These are phyloP conservation scores for Neoniphon sammara DNA, from an alignment of 2,797 vertebrate genomes.

Conservation along the genomic window DNA sequence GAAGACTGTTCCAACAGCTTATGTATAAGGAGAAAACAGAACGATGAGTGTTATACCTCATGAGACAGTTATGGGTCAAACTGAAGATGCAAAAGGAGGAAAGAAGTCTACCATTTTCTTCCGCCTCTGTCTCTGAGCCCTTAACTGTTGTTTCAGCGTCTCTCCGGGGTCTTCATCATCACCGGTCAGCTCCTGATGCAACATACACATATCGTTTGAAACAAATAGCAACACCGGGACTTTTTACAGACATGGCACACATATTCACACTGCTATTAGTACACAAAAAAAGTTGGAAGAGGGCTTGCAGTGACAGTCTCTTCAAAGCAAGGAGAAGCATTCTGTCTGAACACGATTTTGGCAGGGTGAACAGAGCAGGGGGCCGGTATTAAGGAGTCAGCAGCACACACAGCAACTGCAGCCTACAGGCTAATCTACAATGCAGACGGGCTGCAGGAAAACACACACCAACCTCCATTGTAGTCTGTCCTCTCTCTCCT, in stretches of 20 bases:
- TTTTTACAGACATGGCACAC: not conserved
- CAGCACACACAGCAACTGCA: conserved; percentile 46
- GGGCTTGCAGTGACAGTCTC: not conserved
- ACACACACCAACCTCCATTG: conserved; percentile 82
- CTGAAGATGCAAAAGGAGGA: not conserved
- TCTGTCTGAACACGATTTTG: not conserved
- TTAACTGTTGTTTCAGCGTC: conserved; percentile 79
- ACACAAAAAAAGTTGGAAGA: conserved; percentile 17
- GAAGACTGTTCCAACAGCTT: conserved; percentile 67
- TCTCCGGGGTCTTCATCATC: conserved; percentile 76
- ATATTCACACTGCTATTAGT: conserved; percentile 4
- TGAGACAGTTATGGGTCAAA: not conserved
- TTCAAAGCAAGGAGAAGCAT: not conserved
- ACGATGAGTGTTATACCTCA: not conserved
- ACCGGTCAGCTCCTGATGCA: conserved; percentile 73
- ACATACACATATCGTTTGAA: conserved; percentile 3
- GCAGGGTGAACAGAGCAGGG: not conserved
- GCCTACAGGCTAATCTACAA: conserved; percentile 20
- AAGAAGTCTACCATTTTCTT: conserved; percentile 79
- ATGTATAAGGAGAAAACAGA: conserved; percentile 4
- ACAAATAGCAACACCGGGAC: not conserved
- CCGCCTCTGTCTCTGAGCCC: conserved; percentile 78
- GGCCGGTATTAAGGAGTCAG: conserved; percentile 15
- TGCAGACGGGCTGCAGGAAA: not conserved
- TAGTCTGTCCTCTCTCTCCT: conserved; percentile 71